phyloP scores from a whole-genome alignment of 1,140 invertebrate species.

The Lerema accius region DNA sequence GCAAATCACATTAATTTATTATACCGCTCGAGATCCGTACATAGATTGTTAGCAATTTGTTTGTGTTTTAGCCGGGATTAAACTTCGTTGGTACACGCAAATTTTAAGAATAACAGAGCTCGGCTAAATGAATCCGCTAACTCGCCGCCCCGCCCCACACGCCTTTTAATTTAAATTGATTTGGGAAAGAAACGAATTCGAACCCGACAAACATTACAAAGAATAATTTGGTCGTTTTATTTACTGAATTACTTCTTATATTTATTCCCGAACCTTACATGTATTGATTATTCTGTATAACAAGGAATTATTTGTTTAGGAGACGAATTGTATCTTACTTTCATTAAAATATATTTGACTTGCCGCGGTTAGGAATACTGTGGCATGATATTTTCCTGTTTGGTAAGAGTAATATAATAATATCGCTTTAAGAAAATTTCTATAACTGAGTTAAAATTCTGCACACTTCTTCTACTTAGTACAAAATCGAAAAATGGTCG shows the following conservation, averaged over 20 bases:
- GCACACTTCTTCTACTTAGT: no score
- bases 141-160: neutral
- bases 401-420: no score
- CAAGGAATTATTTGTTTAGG: no score
- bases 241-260: neutral
- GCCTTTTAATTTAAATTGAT: neutral
- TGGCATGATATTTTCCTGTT: no score
- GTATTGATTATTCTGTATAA: no score
- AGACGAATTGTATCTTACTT: no score
- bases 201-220: neutral
- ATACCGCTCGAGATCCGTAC: conserved; percentile 21
- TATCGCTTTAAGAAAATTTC: no score
- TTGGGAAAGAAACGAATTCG: neutral
- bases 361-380: no score
- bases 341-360: no score
- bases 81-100: conserved; percentile 1
- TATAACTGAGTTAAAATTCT: no score
- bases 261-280: neutral
- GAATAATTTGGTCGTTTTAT: neutral
- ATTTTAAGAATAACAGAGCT: conserved; percentile 22
- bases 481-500: no score
- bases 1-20: conserved; percentile 31
- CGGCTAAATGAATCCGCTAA: neutral
- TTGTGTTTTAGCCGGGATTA: conserved; percentile 31
- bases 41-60: conserved; percentile 31